Evolutionary conservation across 2,113 vertebrate species (phyloP).

Genomic region (Phaethornis superciliosus): DNA sequence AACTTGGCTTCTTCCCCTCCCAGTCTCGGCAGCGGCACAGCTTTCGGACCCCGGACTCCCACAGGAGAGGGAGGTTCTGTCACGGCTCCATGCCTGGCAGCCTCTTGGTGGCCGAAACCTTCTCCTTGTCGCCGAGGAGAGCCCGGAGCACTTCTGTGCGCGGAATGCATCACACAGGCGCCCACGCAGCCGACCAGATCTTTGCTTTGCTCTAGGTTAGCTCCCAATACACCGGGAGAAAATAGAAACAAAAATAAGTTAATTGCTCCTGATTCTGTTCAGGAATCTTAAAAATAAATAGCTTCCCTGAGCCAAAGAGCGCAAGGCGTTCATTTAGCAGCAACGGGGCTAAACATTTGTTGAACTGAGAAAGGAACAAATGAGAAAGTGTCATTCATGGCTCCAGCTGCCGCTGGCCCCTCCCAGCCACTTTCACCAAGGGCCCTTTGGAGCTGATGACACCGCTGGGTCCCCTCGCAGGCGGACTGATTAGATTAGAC

Average conservation of each 20-base stretch:
- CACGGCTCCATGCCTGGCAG: not conserved
- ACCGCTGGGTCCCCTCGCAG: conserved; percentile 50
- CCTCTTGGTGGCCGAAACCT: not conserved
- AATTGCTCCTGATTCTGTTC: conserved; percentile 37
- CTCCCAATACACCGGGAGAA: not conserved
- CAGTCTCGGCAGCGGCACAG: not conserved
- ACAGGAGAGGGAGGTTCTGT: not conserved
- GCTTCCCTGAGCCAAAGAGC: conserved; percentile 3
- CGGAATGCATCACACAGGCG: not conserved
- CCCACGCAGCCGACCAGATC: not conserved
- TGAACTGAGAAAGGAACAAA: conserved; percentile 70
- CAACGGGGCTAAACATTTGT: conserved; percentile 33
- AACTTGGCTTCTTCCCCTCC: not conserved
- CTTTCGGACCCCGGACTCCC: too few species aligned
- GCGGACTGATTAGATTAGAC: conserved; percentile 46
- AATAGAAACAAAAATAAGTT: conserved; percentile 29
- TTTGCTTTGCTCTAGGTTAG: not conserved
- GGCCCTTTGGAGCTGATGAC: conserved; percentile 62
- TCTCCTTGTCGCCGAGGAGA: not conserved
- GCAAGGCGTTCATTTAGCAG: conserved; percentile 18
- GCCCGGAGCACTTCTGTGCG: not conserved
- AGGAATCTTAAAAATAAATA: conserved; percentile 40
- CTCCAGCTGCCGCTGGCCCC: conserved; percentile 63
- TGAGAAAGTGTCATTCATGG: conserved; percentile 59
- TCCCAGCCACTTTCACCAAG: conserved; percentile 68